Evolutionary conservation across 2,888 invertebrate species (phyloP).

Genomic region (Himalopsyche japonica): DNA sequence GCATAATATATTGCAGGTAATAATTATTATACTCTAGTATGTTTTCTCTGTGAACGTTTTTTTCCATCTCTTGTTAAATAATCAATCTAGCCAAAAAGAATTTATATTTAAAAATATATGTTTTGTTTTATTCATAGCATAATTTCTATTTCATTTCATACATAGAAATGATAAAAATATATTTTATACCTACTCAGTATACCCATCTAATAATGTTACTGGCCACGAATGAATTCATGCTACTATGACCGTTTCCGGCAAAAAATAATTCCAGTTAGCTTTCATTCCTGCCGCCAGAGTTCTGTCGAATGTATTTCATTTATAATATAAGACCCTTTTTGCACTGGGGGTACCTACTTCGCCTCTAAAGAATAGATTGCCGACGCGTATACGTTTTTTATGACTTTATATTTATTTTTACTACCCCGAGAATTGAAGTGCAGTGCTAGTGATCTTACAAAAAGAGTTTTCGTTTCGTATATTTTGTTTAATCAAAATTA

Average conservation of each 20-base stretch:
- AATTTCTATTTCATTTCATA: too few species aligned
- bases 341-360: conserved; percentile 10
- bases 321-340: conserved; percentile 32
- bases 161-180: too few species aligned
- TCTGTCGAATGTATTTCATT: conserved; percentile 32
- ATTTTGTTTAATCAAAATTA: conserved; percentile 26
- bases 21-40: too few species aligned
- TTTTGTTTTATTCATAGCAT: too few species aligned
- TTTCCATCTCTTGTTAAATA: too few species aligned
- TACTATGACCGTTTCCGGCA: neutral
- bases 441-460: conserved; percentile 4
- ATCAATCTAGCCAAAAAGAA: too few species aligned
- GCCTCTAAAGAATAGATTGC: neutral
- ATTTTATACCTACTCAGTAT: too few species aligned
- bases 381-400: conserved; percentile 11
- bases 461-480: conserved; percentile 20
- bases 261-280: neutral
- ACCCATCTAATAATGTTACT: neutral
- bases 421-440: neutral
- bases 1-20: too few species aligned
- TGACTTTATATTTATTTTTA: conserved; percentile 21
- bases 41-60: too few species aligned
- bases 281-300: conserved; percentile 15
- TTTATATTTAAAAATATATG: too few species aligned
- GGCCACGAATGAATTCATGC: neutral